These are phyloP conservation scores for Mastomys natalensis DNA, from an alignment of 2,113 vertebrate genomes.

Conservation along the genomic window DNA sequence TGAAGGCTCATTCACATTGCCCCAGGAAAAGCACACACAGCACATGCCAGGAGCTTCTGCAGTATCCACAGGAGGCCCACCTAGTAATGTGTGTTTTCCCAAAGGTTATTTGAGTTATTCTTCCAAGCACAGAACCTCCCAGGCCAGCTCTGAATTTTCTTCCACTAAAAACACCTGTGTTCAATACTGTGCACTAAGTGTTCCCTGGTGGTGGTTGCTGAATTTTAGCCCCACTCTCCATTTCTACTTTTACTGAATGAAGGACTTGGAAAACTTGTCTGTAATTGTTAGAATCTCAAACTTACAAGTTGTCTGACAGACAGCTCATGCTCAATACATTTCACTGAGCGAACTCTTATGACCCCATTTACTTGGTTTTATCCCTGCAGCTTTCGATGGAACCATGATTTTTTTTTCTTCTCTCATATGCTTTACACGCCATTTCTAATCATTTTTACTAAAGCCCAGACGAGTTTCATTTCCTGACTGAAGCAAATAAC, in stretches of 20 bases:
- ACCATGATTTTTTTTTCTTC: not conserved
- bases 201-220: no score
- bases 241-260: not conserved
- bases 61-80: no score
- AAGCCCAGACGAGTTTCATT: not conserved
- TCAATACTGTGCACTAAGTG: not conserved
- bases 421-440: not conserved
- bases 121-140: not conserved
- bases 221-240: not conserved
- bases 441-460: not conserved
- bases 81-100: not conserved
- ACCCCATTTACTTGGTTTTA: not conserved
- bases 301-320: not conserved
- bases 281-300: not conserved
- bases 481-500: not conserved
- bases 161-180: not conserved
- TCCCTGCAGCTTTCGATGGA: not conserved
- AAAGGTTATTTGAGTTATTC: not conserved
- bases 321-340: not conserved
- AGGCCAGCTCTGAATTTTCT: not conserved
- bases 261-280: not conserved
- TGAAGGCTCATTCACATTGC: no score
- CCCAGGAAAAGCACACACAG: not conserved
- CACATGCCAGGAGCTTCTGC: not conserved
- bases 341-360: not conserved